Evolutionary conservation across 2,797 vertebrate species (phyloP).

Genomic region (Nannoperca obscura): DNA sequence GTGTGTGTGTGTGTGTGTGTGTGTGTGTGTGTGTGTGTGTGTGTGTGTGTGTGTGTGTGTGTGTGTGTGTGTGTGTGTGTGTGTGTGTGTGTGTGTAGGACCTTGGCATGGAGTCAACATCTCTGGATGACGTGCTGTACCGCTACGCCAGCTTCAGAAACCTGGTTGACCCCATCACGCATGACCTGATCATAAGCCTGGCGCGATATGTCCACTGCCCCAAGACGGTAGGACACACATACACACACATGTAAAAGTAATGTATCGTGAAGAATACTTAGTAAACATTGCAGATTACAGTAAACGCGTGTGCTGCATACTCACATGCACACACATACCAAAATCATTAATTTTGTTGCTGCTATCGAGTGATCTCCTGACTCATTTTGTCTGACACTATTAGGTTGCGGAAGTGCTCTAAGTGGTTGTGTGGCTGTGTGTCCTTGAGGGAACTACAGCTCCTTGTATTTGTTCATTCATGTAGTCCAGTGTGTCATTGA

Average conservation of each 20-base stretch:
- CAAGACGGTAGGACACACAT: constrained; percentile 88
- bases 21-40: too few relatives aligned
- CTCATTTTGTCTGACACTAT: constrained; percentile 61
- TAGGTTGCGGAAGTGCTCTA: constrained; percentile 63
- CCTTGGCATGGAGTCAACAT: constrained; percentile 98
- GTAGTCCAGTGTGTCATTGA: constrained; percentile 48
- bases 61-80: constrained; percentile 48
- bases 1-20: too few relatives aligned
- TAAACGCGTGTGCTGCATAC: constrained; percentile 7
- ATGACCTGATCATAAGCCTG: constrained; percentile 97
- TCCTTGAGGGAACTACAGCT: constrained; percentile 48
- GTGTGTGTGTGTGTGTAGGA: constrained; percentile 85
- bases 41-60: constrained; percentile 46
- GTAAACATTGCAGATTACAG: constrained; percentile 9
- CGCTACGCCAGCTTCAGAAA: constrained; percentile 98
- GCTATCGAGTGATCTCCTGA: constrained; percentile 57
- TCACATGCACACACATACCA: constrained; percentile 8
- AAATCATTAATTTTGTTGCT: constrained; percentile 32
- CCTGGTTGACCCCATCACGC: constrained; percentile 98
- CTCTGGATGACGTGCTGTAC: constrained; percentile 96
- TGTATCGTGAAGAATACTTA: not conserved
- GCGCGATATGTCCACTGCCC: constrained; percentile 97
- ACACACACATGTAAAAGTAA: constrained; percentile 7
- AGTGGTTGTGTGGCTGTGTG: constrained; percentile 49
- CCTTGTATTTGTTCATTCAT: constrained; percentile 62